These are phyloP conservation scores for Ptycholaimellus sp. DNA, from an alignment of 2,888 invertebrate species.

Conservation along the genomic window DNA sequence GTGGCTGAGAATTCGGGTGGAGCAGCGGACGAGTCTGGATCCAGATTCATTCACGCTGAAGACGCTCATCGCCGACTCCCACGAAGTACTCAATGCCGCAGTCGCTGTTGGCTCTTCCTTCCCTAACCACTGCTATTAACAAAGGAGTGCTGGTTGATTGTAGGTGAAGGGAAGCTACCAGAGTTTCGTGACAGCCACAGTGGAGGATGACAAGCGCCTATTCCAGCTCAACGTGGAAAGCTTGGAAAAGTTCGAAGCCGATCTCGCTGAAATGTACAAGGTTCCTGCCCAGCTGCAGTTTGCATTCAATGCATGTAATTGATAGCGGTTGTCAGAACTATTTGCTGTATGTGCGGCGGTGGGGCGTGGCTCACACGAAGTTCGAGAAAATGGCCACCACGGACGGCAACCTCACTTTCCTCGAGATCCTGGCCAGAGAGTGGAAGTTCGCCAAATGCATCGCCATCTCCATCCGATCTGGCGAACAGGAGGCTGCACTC, in stretches of 20 bases:
- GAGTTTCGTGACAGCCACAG: slow-evolving; percentile 25
- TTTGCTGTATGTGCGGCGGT: slow-evolving; percentile 56
- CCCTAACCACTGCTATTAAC: too few species aligned
- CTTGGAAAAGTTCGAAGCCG: slow-evolving; percentile 55
- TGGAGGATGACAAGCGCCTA: too few species aligned
- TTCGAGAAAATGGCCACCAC: background rate
- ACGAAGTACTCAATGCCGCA: slow-evolving; percentile 62
- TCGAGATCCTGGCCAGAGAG: slow-evolving; percentile 66
- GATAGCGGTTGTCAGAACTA: slow-evolving; percentile 39
- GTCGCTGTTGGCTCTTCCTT: too few species aligned
- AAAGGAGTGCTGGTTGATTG: too few species aligned
- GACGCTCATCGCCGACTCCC: slow-evolving; percentile 55
- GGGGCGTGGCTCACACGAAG: slow-evolving; percentile 35
- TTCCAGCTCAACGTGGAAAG: too few species aligned
- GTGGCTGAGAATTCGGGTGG: slow-evolving; percentile 57
- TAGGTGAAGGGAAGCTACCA: slow-evolving; percentile 47
- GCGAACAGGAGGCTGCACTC: slow-evolving; percentile 46
- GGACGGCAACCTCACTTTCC: slow-evolving; percentile 22
- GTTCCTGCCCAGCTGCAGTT: too few species aligned
- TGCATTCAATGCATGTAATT: background rate
- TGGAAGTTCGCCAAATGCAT: slow-evolving; percentile 51
- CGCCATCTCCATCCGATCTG: slow-evolving; percentile 40
- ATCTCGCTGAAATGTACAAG: slow-evolving; percentile 47
- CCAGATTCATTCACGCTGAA: slow-evolving; percentile 16
- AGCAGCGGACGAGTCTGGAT: slow-evolving; percentile 43